Conservation (phyloP, 1,140 invertebrate species). For the Teleogryllus occipitalis region DNA sequence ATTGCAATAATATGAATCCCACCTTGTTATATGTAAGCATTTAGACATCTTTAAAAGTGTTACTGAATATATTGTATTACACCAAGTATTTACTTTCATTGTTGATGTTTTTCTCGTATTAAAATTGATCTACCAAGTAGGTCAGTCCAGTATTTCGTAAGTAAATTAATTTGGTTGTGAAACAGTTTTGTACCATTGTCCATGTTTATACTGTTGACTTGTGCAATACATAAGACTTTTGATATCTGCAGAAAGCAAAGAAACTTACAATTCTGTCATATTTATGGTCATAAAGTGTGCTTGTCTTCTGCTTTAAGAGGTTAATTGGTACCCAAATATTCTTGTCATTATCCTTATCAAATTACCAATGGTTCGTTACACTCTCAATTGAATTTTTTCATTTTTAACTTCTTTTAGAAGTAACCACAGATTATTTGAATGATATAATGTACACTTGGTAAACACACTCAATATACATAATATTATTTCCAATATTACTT, state of each 20-base stretch:
- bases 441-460: not conserved
- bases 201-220: not conserved
- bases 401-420: no score
- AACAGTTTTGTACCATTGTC: not conserved
- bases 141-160: not conserved
- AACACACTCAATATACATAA: not conserved
- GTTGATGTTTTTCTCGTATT: not conserved
- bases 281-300: no score
- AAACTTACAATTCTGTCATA: not conserved
- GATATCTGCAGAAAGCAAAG: not conserved
- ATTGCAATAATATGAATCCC: not conserved
- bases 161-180: not conserved
- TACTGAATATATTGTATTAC: not conserved
- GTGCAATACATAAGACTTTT: not conserved
- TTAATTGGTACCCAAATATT: no score
- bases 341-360: no score
- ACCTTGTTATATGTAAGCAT: constrained; percentile 1
- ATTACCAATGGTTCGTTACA: no score
- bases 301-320: no score
- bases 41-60: constrained; percentile 5
- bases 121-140: not conserved
- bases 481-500: not conserved
- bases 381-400: no score
- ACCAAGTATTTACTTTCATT: constrained; percentile 5
- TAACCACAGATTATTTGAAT: not conserved